Evolutionary conservation across 2,888 invertebrate genomes (phyloP).

Genomic region (Conus canariensis): DNA sequence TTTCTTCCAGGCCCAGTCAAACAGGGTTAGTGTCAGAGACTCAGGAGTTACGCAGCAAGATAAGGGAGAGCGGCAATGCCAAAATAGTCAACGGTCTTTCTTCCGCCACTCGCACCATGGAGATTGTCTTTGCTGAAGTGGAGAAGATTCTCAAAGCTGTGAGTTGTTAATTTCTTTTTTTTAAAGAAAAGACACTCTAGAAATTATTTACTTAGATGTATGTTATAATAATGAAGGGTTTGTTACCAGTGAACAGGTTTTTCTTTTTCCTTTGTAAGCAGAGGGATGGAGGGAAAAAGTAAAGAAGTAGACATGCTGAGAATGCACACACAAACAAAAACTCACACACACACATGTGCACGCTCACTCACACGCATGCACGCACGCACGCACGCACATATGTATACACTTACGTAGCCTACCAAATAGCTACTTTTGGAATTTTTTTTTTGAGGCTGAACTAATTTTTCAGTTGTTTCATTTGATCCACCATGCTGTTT

Average conservation of each 20-base stretch:
- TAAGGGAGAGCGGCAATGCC: slow-evolving; percentile 65
- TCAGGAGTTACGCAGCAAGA: slow-evolving; percentile 61
- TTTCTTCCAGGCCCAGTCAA: slow-evolving; percentile 49
- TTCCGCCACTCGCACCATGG: slow-evolving; percentile 65
- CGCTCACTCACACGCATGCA: neutral
- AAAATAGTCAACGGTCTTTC: slow-evolving; percentile 67
- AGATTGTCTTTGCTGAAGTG: slow-evolving; percentile 64
- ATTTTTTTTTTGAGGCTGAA: too few species aligned
- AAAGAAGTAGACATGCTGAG: too few species aligned
- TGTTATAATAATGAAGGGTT: too few species aligned
- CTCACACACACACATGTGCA: neutral
- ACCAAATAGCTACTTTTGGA: too few species aligned
- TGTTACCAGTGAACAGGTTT: too few species aligned
- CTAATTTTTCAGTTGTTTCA: too few species aligned
- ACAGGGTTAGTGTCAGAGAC: slow-evolving; percentile 53
- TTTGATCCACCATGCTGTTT: too few species aligned
- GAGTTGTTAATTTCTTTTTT: slow-evolving; percentile 45
- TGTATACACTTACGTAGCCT: neutral
- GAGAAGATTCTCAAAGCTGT: slow-evolving; percentile 67
- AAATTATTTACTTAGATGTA: too few species aligned
- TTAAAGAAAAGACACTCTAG: neutral
- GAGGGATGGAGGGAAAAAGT: too few species aligned
- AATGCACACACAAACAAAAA: slow-evolving; percentile 2
- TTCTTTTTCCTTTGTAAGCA: too few species aligned
- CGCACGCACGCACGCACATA: neutral